A percentile compares a stretch with the other conserved stretches of the same genome.
phyloP scores from a whole-genome alignment of 2,888 invertebrate species.

The Megamerina dolium region DNA sequence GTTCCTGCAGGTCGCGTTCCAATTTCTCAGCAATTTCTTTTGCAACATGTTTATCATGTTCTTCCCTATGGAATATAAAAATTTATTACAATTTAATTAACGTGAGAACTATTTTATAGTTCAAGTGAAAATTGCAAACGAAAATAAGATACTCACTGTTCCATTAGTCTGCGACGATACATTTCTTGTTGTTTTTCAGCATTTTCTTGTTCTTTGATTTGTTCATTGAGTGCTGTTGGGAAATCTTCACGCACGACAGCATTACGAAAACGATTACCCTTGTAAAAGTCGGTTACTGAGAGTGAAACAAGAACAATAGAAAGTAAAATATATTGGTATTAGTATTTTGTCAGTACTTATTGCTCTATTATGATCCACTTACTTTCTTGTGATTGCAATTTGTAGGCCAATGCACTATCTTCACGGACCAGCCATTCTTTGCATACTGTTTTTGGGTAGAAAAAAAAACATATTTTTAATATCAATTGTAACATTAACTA shows the following conservation, averaged over 20 bases:
- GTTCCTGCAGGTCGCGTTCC: constrained; percentile 54
- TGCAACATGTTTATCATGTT: constrained; percentile 62
- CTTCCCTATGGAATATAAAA: constrained; percentile 52
- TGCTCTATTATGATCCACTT: constrained; percentile 41
- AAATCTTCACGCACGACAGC: constrained; percentile 73
- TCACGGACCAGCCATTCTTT: constrained; percentile 79
- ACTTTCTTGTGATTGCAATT: constrained; percentile 77
- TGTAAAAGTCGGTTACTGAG: constrained; percentile 67
- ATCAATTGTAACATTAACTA: neutral
- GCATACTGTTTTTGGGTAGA: constrained; percentile 56
- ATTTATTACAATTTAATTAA: too few species aligned
- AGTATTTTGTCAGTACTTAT: neutral
- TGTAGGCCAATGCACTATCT: constrained; percentile 75
- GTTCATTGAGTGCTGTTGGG: constrained; percentile 68
- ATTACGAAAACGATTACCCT: constrained; percentile 68
- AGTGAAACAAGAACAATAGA: too few species aligned
- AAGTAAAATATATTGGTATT: neutral
- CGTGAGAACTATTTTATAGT: too few species aligned
- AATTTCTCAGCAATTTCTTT: constrained; percentile 62
- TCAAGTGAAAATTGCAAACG: neutral
- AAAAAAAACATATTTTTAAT: neutral
- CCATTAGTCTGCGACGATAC: constrained; percentile 48
- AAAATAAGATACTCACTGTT: constrained; percentile 55
- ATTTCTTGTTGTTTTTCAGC: constrained; percentile 60
- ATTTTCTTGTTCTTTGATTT: constrained; percentile 61